Base-by-base conservation (phyloP, 2,797 vertebrate species). In the Pristis pectinata region DNA sequence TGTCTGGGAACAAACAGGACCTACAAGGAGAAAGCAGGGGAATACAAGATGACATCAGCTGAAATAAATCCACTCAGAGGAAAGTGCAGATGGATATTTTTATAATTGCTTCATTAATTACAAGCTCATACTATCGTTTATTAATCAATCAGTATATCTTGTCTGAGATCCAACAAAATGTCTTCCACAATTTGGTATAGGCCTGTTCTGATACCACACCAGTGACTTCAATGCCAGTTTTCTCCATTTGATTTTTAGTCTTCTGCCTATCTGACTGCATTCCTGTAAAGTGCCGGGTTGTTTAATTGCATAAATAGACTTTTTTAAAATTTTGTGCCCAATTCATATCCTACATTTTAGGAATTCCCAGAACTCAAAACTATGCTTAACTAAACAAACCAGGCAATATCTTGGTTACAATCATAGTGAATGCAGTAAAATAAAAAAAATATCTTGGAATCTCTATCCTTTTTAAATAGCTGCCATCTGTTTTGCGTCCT, bases 1-100 rank as follows among this genome's bases (percentile, higher is more conserved):
- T 98, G 98, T 95, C 97, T 98, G 95, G 99, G 99, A 95, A 99
- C 98, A 4, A 98, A 97, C 76, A 99, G 97, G 96, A 99, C 98
- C 99, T 99, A 97, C 61, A 96, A 96, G 93, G 2, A 8, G 95
- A 95, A 95, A 30, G 96, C 74, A 96, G 76, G 91, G 0, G 41
- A 41, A 72, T 30, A 37, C n/a, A 93, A 7, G 44, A 53, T 76
- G 19, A 70, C 6, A 41, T 41, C 64, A 67, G 37, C 89, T 24
- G 41, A 44, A 93, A 49, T 53, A 76, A 74, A 94, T 70, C 44
- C 64, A 76, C 44, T 2, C 64, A 37, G 41, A 72, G 91, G 89
- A 34, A 92, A 5, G 49, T 49, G 70, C 27, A 4, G 17, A 37
- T 74, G 70, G 67, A 93, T 76, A 49, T 6, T 74, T 34, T 49